phyloP scores from a whole-genome alignment of 1,140 invertebrate species.

The Hetaerina americana region DNA sequence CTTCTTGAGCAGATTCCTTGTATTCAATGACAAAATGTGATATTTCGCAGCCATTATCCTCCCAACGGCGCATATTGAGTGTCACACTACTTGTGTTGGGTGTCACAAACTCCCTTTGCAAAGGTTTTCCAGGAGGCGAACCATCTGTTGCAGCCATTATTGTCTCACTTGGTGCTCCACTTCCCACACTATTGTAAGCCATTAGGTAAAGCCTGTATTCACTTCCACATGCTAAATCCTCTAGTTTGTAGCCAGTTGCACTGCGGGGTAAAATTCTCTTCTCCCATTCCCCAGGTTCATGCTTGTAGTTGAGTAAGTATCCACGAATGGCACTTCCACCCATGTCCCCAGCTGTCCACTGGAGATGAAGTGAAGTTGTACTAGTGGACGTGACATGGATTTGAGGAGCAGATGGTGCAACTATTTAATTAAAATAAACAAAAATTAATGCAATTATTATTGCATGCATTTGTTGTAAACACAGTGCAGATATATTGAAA shows the following conservation, averaged over 20 bases:
- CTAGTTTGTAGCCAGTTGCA: constrained; percentile 25
- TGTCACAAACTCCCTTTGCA: constrained; percentile 19
- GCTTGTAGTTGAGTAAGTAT: constrained; percentile 22
- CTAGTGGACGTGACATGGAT: constrained; percentile 20
- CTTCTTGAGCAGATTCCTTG: constrained; percentile 20
- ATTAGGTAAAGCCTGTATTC: constrained; percentile 31
- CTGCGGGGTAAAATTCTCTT: constrained; percentile 21
- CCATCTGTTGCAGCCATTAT: constrained; percentile 35
- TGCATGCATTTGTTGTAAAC: too few relatives aligned
- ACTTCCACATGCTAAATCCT: constrained; percentile 35
- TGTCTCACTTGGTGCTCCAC: constrained; percentile 29
- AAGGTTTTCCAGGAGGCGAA: constrained; percentile 22
- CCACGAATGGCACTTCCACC: constrained; percentile 22
- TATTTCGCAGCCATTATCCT: constrained; percentile 34
- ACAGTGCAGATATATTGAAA: too few relatives aligned
- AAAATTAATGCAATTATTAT: too few relatives aligned
- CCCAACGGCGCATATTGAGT: constrained; percentile 34
- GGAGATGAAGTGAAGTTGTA: constrained; percentile 21
- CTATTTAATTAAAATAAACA: too few relatives aligned
- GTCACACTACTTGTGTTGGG: constrained; percentile 35
- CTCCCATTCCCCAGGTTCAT: constrained; percentile 32
- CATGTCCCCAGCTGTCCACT: constrained; percentile 24
- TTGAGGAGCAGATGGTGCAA: constrained; percentile 22
- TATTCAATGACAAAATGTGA: constrained; percentile 34
- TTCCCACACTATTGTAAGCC: constrained; percentile 34